A percentile compares a stretch with the other conserved stretches of the same genome.
Evolutionary conservation across 2,113 vertebrate species (phyloP).

Genomic region (Columba livia): DNA sequence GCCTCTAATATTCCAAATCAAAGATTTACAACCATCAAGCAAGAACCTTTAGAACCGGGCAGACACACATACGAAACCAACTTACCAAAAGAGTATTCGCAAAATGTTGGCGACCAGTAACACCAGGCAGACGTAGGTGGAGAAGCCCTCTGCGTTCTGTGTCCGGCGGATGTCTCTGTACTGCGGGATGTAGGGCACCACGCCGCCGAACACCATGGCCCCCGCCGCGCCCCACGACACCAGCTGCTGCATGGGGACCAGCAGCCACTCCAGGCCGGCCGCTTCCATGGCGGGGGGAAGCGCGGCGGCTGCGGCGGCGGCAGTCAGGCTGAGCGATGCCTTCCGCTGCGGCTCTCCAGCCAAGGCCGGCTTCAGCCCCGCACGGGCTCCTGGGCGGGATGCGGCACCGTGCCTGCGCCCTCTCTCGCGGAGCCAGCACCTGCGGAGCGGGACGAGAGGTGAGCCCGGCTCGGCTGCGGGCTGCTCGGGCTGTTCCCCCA

Average conservation of each 20-base stretch:
- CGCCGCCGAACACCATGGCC: conserved; percentile 94
- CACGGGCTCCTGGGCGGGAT: neutral
- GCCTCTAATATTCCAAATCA: neutral
- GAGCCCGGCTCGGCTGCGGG: neutral
- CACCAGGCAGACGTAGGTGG: conserved; percentile 93
- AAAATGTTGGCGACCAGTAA: conserved; percentile 93
- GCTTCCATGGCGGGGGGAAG: conserved; percentile 79
- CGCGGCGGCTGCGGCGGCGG: neutral
- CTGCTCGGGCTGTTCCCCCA: neutral
- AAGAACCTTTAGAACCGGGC: too few relatives aligned
- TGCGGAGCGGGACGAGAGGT: neutral
- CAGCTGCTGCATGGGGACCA: conserved; percentile 77
- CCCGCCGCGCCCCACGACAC: conserved; percentile 88
- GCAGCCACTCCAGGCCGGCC: conserved; percentile 80
- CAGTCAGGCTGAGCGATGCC: neutral
- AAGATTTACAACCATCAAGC: neutral
- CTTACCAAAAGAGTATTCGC: conserved; percentile 93
- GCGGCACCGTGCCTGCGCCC: neutral
- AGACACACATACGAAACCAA: neutral
- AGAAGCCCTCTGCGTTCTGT: conserved; percentile 95
- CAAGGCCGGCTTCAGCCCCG: neutral
- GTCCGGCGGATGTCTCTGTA: conserved; percentile 91
- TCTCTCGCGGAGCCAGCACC: neutral
- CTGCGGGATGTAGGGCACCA: conserved; percentile 94
- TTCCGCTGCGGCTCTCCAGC: neutral